Percentiles rank a stretch among this genome's conserved stretches.
Evolutionary conservation across 2,888 invertebrate species (phyloP).

Genomic region (Crioceris asparagi): DNA sequence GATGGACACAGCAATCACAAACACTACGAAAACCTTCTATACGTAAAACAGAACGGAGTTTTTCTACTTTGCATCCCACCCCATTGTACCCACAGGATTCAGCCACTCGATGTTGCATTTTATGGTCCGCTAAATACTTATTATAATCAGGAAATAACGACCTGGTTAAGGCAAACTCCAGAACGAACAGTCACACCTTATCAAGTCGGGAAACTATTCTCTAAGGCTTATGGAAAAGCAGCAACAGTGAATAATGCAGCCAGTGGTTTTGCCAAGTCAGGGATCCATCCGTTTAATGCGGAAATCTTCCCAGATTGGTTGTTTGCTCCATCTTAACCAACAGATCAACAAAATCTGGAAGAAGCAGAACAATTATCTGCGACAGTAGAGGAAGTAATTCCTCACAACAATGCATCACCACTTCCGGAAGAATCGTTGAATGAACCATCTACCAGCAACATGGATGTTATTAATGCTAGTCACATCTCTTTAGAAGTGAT

Average conservation of each 20-base stretch:
- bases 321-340: not conserved
- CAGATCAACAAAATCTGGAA: not conserved
- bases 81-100: not conserved
- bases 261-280: no score
- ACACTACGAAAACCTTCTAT: not conserved
- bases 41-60: not conserved
- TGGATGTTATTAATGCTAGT: no score
- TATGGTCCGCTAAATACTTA: not conserved
- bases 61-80: not conserved
- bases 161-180: not conserved
- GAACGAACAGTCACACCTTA: not conserved
- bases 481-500: no score
- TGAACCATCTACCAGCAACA: no score
- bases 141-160: not conserved
- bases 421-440: no score
- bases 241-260: no score
- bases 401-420: no score
- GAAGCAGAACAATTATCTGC: no score
- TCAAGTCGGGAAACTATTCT: not conserved
- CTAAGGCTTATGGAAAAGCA: not conserved
- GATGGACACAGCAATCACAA: not conserved
- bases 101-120: not conserved
- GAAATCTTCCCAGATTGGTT: no score
- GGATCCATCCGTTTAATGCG: no score
- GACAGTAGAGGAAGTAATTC: no score